These are phyloP conservation scores for Venustoraphidia nigricollis DNA, from an alignment of 2,888 invertebrate genomes.

Conservation along the genomic window DNA sequence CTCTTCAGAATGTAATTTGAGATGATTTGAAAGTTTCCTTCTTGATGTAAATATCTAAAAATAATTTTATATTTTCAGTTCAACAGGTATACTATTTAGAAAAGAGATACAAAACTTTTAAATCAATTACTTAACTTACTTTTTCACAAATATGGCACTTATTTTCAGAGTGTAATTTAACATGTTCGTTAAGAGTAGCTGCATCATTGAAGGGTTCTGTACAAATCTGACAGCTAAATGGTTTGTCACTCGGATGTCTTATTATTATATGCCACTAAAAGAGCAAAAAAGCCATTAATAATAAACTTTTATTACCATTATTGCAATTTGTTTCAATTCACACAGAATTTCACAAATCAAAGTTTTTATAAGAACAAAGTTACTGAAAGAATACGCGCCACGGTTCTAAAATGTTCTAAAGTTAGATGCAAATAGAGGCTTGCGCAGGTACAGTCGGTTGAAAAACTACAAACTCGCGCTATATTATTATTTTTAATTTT, in stretches of 20 bases:
- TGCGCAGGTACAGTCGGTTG: too few relatives aligned
- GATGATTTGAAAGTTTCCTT: slow-evolving; percentile 1
- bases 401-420: too few relatives aligned
- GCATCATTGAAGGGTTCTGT: slow-evolving; percentile 3
- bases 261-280: slow-evolving; percentile 6
- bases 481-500: too few relatives aligned
- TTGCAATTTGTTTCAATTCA: too few relatives aligned
- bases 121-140: not conserved
- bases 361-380: too few relatives aligned
- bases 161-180: slow-evolving; percentile 3
- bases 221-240: slow-evolving; percentile 5
- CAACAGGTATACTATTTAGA: too few relatives aligned
- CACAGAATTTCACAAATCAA: too few relatives aligned
- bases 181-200: slow-evolving; percentile 3
- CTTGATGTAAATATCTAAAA: slow-evolving; percentile 2
- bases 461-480: too few relatives aligned
- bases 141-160: slow-evolving; percentile 7
- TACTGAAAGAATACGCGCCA: too few relatives aligned
- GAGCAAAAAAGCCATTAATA: too few relatives aligned
- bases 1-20: slow-evolving; percentile 2
- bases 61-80: not conserved
- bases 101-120: too few relatives aligned
- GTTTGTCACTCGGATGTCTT: slow-evolving; percentile 1
- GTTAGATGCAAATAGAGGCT: too few relatives aligned
- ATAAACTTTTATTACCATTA: not conserved